Percentiles rank a stretch among this genome's conserved stretches.
Conservation (phyloP, 1,140 invertebrate genomes). For the Chrysomallon squamiferum region DNA sequence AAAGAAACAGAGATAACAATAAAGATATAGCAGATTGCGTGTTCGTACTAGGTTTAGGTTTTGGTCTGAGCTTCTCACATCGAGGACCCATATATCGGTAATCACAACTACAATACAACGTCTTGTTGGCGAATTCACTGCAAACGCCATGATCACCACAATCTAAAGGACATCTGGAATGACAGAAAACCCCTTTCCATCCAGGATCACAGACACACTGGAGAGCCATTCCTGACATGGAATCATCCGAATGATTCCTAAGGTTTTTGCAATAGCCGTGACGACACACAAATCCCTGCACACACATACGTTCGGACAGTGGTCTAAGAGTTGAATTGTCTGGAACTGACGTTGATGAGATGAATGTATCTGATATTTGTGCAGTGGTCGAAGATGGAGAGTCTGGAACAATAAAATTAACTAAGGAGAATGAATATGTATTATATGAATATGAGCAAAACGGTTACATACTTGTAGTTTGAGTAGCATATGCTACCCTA, state of each 20-base stretch:
- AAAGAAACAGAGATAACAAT: too few species aligned
- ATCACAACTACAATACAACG: conserved; percentile 1
- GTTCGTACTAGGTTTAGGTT: not conserved
- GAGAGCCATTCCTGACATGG: not conserved
- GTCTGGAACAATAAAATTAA: too few species aligned
- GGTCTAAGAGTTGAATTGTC: not conserved
- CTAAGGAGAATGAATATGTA: too few species aligned
- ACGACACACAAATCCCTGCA: not conserved
- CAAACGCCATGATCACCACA: not conserved
- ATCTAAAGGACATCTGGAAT: not conserved
- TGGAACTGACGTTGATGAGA: not conserved
- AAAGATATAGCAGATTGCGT: too few species aligned
- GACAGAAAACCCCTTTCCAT: not conserved
- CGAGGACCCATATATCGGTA: not conserved
- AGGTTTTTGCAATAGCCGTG: not conserved
- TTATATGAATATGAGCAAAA: too few species aligned
- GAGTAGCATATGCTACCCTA: too few species aligned
- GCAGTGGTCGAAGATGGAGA: not conserved
- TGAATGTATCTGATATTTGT: not conserved
- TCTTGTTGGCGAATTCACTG: not conserved
- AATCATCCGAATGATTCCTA: not conserved
- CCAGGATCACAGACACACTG: not conserved
- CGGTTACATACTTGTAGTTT: too few species aligned
- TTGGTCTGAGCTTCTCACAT: not conserved
- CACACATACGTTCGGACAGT: not conserved